These are phyloP conservation scores for Ctena decussata DNA, from an alignment of 2,888 invertebrate species.

Conservation along the genomic window DNA sequence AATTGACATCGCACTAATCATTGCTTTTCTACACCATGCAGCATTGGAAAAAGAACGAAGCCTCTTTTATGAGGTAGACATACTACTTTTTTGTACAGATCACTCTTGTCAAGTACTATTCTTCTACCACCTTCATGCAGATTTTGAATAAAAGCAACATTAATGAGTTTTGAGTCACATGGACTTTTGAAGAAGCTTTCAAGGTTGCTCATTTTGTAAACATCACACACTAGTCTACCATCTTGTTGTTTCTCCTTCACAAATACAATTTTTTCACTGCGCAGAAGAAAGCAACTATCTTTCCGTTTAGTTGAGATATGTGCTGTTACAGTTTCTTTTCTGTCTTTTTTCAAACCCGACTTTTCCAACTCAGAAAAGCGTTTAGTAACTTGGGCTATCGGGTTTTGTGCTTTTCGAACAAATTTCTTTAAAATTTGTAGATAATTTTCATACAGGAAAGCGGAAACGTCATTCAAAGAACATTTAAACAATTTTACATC, in stretches of 20 bases:
- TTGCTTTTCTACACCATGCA: too few relatives aligned
- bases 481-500: too few relatives aligned
- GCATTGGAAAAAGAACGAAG: conserved; percentile 25
- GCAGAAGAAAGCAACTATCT: conserved; percentile 23
- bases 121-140: not conserved
- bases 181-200: conserved; percentile 33
- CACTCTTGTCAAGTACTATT: conserved; percentile 9
- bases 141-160: conserved; percentile 25
- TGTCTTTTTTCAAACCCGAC: not conserved
- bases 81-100: conserved; percentile 18
- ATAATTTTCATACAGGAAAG: too few relatives aligned
- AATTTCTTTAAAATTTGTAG: too few relatives aligned
- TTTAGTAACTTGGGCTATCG: conserved; percentile 36
- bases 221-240: conserved; percentile 19
- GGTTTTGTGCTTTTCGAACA: conserved; percentile 33
- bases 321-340: not conserved
- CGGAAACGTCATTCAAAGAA: too few relatives aligned
- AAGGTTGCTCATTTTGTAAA: not conserved
- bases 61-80: conserved; percentile 28
- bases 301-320: conserved; percentile 18
- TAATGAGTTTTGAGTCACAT: conserved; percentile 39
- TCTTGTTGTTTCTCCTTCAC: conserved; percentile 15
- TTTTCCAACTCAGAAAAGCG: conserved; percentile 7
- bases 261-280: conserved; percentile 18
- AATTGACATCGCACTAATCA: too few relatives aligned